Conservation (phyloP, 2,797 vertebrate species). For the Pangasius larnaudii region DNA sequence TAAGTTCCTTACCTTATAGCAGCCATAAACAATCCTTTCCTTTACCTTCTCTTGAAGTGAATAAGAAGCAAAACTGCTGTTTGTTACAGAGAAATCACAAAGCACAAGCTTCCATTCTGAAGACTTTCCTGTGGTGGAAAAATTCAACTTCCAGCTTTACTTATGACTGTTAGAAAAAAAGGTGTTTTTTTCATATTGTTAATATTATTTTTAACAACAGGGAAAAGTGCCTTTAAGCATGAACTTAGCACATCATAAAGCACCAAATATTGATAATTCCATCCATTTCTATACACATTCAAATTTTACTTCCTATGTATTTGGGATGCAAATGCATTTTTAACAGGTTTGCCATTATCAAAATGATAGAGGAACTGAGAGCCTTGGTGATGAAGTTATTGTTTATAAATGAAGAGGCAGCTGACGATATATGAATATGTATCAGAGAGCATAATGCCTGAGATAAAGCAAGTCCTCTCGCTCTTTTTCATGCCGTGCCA, state of each 20-base stretch:
- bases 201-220: neutral
- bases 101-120: no score
- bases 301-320: slow-evolving; percentile 9
- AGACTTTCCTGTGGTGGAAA: neutral
- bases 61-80: neutral
- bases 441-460: slow-evolving; percentile 4
- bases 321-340: neutral
- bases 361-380: neutral
- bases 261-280: slow-evolving; percentile 41
- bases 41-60: neutral
- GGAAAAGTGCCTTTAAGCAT: neutral
- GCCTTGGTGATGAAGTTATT: neutral
- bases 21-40: neutral
- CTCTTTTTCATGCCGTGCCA: slow-evolving; percentile 10
- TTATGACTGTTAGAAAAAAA: neutral
- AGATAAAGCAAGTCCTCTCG: neutral
- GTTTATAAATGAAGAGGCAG: neutral
- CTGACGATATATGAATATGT: slow-evolving; percentile 6
- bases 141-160: neutral
- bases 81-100: neutral
- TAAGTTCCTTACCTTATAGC: neutral
- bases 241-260: neutral
- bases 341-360: neutral
- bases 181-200: neutral
- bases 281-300: slow-evolving; percentile 9